Evolutionary conservation across 2,888 invertebrate species (phyloP), one percentile per base, ranked within the genome.

Genomic region (Caradrina kadenii): DNA sequence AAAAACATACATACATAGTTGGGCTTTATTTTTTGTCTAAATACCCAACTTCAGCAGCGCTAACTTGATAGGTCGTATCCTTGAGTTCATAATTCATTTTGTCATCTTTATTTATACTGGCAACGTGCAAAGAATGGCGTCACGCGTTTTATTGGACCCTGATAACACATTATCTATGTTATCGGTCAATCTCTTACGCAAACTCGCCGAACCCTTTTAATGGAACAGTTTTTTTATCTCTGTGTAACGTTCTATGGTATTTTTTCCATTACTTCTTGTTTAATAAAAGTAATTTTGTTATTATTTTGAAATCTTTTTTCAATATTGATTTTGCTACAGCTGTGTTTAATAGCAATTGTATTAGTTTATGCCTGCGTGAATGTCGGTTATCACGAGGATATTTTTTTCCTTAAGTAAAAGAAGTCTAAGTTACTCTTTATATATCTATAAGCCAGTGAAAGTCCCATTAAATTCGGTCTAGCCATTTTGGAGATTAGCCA

Each of bases 101-200:
- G n/a, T 65, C 76, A 65, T 77, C 62, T 54, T 70, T 73, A 61
- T 53, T 53, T 49, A 65, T 65, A 74, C 50, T 35, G 52, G 71
- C 66, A 67, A 55, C 45, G 54, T 48, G 50, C 56, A 71, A 58
- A 71, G 56, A 58, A 66, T 78, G 49, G 73, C 73, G 56, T 76
- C 63, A 61, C 17, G 2, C 52, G 15, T 73, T 61, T 61, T 68
- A 83, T 68, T 63, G 13, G 52, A 35, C 55, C 10, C 21, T 66
- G 81, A 75, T 77, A 70, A 64, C 55, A 42, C 15, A 3, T 8
- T 77, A 74, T 77, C 63, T 60, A 35, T 5, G 55, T 74, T 82
- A 78, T 81, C 84, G 84, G 69, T 63, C 79, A 64, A 73, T 77
- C 73, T 70, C 19, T 66, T 71, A 55, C 63, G 66, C 63, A 76